Evolutionary conservation across 2,113 vertebrate genomes (phyloP).

Genomic region (Rattus rattus): DNA sequence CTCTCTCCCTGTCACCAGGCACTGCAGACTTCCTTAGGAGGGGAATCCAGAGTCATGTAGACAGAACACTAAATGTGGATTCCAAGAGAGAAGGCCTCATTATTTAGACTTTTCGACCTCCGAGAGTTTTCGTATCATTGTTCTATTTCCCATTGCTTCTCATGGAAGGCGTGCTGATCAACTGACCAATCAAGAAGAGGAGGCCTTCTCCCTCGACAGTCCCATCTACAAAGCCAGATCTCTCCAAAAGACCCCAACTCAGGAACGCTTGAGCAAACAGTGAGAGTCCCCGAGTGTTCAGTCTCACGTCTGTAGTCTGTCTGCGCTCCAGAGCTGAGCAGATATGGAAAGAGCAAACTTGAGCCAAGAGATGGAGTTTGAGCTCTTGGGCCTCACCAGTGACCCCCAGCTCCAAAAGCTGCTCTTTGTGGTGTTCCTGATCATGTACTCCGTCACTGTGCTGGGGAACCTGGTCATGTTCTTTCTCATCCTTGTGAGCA

Average conservation of each 20-base stretch:
- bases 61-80: neutral
- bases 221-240: neutral
- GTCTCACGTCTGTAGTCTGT: neutral
- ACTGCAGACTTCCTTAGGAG: neutral
- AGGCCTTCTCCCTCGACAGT: neutral
- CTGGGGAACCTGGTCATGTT: conserved; percentile 71
- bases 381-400: conserved; percentile 68
- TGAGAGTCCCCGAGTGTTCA: neutral
- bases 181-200: neutral
- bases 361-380: conserved; percentile 60
- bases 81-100: conserved; percentile 27
- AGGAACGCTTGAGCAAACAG: neutral
- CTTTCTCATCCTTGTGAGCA: conserved; percentile 28
- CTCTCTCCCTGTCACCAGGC: neutral
- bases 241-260: neutral
- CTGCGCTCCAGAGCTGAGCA: neutral
- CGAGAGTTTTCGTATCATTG: neutral
- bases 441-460: conserved; percentile 43
- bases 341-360: conserved; percentile 64
- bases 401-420: conserved; percentile 54
- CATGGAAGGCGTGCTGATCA: neutral
- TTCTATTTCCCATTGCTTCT: conserved; percentile 7
- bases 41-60: neutral
- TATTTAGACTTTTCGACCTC: neutral
- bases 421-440: conserved; percentile 65